Base-by-base conservation (phyloP, 92 coral and sea anemone genomes). In the Meandrina meandrites region DNA sequence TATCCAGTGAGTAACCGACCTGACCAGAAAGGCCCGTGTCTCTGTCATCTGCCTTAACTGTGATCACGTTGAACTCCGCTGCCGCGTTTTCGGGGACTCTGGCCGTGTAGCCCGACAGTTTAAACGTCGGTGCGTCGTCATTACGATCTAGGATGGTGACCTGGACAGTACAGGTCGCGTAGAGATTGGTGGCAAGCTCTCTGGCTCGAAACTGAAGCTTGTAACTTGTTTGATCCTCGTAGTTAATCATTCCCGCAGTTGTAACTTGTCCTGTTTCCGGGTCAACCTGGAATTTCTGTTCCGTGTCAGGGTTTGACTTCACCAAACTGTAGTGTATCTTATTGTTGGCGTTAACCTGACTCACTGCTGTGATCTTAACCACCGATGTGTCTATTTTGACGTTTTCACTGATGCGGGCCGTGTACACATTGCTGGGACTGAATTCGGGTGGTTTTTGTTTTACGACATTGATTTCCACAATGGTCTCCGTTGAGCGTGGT, bases 81-180 rank as follows among this genome's bases (percentile, higher is more conserved):
- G 27, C 73, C 40, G 95, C 96, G 80, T 93, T 92, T 81, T 96
- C 99, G 56, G 94, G 94, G 4, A 96, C 99, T 56, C 97, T 88
- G 72, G 98, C 99, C 57, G 86, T 87, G 85, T 96, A 96, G 69
- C 85, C 88, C 62, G 90, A 90, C 60, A 95, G 94, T 81, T 91
- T 92, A 84, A 96, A 96, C 14, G 94, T 90, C 18, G 99, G 99
- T 42, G 96, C 81, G 40, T 95, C 95, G 57, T 96, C 99, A 37
- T 96, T 96, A 3, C 95, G 92, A 90, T 96, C 98, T 1, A 27
- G 76, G 37, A 96, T 82, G 6, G 19, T 24, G 14, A 96, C 83
- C 12, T 8, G 79, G n/a, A 95, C 97, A 5, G 79, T 45, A 24
- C 95, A 94, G 22, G 96, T 93, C 51, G 98, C 62, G 62, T 92